phyloP scores from a whole-genome alignment of 2,888 invertebrate genomes.

The Pegoplata infirma region DNA sequence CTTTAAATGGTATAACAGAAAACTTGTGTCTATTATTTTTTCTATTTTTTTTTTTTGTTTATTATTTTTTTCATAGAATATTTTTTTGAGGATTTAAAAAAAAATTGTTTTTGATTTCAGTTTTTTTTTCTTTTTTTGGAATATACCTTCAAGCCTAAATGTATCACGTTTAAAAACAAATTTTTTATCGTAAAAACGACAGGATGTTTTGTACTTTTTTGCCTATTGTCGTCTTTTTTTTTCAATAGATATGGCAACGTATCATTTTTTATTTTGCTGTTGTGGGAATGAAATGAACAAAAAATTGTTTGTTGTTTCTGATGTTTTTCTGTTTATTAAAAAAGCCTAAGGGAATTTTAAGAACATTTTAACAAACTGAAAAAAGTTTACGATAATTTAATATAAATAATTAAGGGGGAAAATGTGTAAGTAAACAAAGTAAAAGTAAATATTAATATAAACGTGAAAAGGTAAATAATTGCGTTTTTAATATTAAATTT shows the following conservation, averaged over 20 bases:
- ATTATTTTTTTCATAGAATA: neutral
- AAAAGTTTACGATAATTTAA: neutral
- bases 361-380: slow-evolving; percentile 25
- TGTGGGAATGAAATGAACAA: neutral
- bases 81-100: neutral
- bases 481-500: neutral
- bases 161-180: slow-evolving; percentile 37
- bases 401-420: neutral
- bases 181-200: slow-evolving; percentile 25
- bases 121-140: neutral
- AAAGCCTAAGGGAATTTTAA: slow-evolving; percentile 40
- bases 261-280: slow-evolving; percentile 30
- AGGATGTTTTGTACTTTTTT: slow-evolving; percentile 48
- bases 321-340: slow-evolving; percentile 39
- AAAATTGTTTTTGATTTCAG: neutral
- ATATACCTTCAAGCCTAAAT: slow-evolving; percentile 52
- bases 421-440: neutral
- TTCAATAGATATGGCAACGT: slow-evolving; percentile 42
- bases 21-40: slow-evolving; percentile 22
- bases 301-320: slow-evolving; percentile 42
- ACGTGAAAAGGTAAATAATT: neutral
- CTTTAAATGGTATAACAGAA: slow-evolving; percentile 21
- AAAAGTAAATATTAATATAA: neutral
- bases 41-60: neutral
- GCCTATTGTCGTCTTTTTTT: neutral